Evolutionary conservation across 2,113 vertebrate species (phyloP).

Genomic region (Rynchops niger): DNA sequence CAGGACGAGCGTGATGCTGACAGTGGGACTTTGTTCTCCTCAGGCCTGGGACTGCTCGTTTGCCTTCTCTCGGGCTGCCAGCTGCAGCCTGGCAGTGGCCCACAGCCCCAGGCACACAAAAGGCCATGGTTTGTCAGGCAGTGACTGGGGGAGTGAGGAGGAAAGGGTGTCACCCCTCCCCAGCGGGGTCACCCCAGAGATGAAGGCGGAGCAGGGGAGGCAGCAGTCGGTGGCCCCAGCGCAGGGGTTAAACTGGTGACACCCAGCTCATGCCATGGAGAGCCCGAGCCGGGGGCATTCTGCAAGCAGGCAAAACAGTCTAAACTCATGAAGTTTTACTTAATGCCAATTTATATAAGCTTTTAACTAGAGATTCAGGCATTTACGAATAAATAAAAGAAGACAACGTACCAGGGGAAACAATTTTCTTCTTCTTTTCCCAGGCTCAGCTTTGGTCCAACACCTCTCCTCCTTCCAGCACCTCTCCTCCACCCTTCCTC

Average conservation of each 20-base stretch:
- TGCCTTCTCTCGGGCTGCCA: background rate
- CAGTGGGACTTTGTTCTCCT: background rate
- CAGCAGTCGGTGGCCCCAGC: too few species aligned
- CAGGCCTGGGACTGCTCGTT: background rate
- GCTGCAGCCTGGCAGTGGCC: background rate
- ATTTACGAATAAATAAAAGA: background rate
- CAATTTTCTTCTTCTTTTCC: background rate
- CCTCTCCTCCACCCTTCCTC: background rate
- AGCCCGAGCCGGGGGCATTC: background rate
- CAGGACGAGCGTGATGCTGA: accelerated
- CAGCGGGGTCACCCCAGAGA: background rate
- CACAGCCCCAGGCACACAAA: background rate
- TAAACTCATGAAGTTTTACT: background rate
- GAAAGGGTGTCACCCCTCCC: background rate
- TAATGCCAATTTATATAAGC: background rate
- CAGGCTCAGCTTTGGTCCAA: background rate
- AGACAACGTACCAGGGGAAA: background rate
- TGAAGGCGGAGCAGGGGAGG: background rate
- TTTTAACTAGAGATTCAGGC: background rate
- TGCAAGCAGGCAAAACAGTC: background rate
- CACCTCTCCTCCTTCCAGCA: background rate
- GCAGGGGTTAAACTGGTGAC: background rate
- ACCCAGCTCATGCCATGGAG: too few species aligned
- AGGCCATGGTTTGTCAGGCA: background rate
- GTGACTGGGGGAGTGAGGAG: background rate